Evolutionary conservation across 2,888 invertebrate genomes (phyloP).

Genomic region (Ophion ventricosus): DNA sequence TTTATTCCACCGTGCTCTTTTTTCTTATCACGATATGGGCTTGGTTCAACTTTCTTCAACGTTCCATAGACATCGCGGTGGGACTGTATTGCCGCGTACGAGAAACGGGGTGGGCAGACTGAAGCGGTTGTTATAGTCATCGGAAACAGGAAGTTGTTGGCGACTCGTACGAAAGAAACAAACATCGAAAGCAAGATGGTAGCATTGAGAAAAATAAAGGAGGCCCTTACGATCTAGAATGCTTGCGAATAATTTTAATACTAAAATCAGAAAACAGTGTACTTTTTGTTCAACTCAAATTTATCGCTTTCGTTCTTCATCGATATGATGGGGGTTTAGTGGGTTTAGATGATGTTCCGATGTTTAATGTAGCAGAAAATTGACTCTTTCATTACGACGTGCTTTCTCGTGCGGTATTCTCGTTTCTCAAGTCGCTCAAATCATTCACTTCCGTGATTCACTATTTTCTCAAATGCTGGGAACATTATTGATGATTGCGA

Average conservation of each 20-base stretch:
- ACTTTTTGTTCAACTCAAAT: not conserved
- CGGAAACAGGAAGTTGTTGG: not conserved
- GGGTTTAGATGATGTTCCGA: not conserved
- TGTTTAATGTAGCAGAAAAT: not conserved
- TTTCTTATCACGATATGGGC: not conserved
- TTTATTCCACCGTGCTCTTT: not conserved
- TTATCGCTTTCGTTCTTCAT: not conserved
- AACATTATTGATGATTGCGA: constrained; percentile 7
- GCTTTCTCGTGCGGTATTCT: not conserved
- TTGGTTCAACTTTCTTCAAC: not conserved
- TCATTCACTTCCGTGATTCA: not conserved
- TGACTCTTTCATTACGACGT: not conserved
- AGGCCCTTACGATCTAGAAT: not conserved
- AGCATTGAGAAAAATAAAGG: not conserved
- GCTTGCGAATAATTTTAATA: not conserved
- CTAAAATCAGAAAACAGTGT: not conserved
- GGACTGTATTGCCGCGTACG: not conserved
- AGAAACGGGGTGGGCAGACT: not conserved
- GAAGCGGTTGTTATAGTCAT: not conserved
- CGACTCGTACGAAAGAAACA: not conserved
- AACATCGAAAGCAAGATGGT: not conserved
- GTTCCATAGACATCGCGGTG: not conserved
- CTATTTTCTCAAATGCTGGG: not conserved
- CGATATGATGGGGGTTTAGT: not conserved
- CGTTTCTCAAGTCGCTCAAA: not conserved